phyloP scores from a whole-genome alignment of 2,888 invertebrate genomes.

The Uropetala carovei region DNA sequence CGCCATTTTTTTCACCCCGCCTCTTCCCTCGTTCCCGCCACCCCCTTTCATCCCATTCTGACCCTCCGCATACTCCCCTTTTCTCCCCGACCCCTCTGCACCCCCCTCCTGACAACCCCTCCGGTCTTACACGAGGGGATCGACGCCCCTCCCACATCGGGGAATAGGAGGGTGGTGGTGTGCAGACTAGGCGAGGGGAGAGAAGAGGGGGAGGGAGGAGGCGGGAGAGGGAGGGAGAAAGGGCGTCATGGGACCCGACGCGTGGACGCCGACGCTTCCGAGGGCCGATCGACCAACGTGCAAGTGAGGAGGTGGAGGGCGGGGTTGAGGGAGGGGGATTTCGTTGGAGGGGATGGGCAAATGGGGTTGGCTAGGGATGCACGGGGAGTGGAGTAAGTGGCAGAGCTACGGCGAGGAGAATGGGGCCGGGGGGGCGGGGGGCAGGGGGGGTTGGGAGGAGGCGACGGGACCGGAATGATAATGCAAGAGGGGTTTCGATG shows the following conservation, averaged over 20 bases:
- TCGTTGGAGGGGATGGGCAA: slow-evolving; percentile 71
- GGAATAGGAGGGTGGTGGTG: slow-evolving; percentile 74
- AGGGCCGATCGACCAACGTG: slow-evolving; percentile 68
- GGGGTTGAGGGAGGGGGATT: slow-evolving; percentile 67
- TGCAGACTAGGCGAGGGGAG: slow-evolving; percentile 75
- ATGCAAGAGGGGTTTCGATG: neutral
- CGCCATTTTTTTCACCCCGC: slow-evolving; percentile 41
- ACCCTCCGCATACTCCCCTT: slow-evolving; percentile 62
- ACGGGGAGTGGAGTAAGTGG: slow-evolving; percentile 71
- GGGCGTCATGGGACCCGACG: slow-evolving; percentile 73
- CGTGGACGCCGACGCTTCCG: slow-evolving; percentile 74
- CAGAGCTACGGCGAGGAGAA: neutral
- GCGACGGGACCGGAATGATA: neutral
- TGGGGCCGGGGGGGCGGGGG: neutral
- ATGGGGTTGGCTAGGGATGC: slow-evolving; percentile 75
- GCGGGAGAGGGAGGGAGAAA: slow-evolving; percentile 70
- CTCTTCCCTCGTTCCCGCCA: slow-evolving; percentile 58
- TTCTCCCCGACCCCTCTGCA: neutral
- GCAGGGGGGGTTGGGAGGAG: neutral
- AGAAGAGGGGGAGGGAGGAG: slow-evolving; percentile 70
- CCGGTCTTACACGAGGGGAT: neutral
- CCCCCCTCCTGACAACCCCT: slow-evolving; percentile 42
- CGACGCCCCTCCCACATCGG: slow-evolving; percentile 65
- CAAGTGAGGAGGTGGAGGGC: slow-evolving; percentile 69
- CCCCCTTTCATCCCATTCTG: slow-evolving; percentile 65